These are phyloP conservation scores for Anguilla megastoma DNA, from an alignment of 2,797 vertebrate genomes.

Conservation along the genomic window DNA sequence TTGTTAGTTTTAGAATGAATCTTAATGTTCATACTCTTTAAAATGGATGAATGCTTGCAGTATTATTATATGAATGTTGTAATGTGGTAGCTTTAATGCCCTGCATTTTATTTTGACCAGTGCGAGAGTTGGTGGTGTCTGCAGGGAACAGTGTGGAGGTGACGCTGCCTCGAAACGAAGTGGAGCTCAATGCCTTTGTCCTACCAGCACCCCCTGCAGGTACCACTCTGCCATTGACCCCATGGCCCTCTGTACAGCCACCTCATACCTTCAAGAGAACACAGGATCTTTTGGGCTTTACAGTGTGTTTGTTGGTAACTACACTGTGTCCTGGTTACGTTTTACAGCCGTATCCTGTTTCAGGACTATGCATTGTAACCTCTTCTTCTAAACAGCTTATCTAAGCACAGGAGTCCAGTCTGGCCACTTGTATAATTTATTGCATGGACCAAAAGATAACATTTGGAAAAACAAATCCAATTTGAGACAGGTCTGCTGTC, in stretches of 20 bases:
- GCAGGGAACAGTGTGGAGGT: constrained; percentile 90
- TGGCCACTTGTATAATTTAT: too few relatives aligned
- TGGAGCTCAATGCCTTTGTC: constrained; percentile 91
- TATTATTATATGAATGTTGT: background rate
- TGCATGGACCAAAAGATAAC: background rate
- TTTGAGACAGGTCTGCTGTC: background rate
- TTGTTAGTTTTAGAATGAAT: background rate
- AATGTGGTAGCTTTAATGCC: background rate
- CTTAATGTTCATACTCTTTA: background rate
- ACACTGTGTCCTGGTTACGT: background rate
- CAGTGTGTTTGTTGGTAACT: background rate
- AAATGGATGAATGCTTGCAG: background rate
- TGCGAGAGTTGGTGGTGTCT: constrained; percentile 90
- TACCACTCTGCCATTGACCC: constrained; percentile 52
- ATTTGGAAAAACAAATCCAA: background rate
- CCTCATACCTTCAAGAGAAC: background rate
- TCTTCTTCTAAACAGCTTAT: background rate
- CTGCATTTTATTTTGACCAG: constrained; percentile 40
- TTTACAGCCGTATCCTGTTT: background rate
- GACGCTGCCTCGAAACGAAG: constrained; percentile 85
- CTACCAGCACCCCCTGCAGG: constrained; percentile 76
- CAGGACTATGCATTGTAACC: background rate
- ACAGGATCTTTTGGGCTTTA: background rate
- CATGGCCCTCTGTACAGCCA: background rate
- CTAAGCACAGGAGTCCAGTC: too few relatives aligned